phyloP scores from a whole-genome alignment of 2,797 vertebrate genomes.

The Allenopithecus nigroviridis region DNA sequence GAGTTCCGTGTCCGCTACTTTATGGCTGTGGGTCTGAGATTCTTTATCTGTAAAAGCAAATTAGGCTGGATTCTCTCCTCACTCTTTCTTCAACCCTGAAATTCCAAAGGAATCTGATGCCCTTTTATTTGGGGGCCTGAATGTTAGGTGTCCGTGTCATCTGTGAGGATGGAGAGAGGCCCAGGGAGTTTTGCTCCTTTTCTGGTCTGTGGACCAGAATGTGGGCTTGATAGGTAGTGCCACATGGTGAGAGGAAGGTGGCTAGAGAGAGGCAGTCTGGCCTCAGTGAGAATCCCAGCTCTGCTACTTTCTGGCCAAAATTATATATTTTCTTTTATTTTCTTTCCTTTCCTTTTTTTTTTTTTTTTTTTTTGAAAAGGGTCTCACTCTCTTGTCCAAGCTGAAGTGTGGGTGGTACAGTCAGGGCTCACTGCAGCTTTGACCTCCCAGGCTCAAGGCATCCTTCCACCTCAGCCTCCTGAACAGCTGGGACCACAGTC shows the following conservation, averaged over 20 bases:
- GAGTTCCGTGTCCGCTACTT: background rate
- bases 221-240: background rate
- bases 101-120: background rate
- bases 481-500: background rate
- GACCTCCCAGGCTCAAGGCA: background rate
- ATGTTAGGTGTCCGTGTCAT: background rate
- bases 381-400: background rate
- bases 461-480: background rate
- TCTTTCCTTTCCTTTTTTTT: no score
- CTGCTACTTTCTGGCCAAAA: background rate
- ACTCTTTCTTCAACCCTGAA: background rate
- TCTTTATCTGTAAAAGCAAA: background rate
- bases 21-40: background rate
- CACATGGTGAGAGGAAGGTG: background rate
- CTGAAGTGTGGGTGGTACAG: background rate
- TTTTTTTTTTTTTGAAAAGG: background rate
- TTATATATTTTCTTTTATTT: background rate
- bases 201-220: fast-evolving
- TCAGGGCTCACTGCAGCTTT: background rate
- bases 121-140: background rate
- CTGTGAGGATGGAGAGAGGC: background rate
- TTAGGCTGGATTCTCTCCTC: background rate
- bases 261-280: background rate
- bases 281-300: background rate
- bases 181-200: background rate